Evolutionary conservation across 2,888 invertebrate species (phyloP).

Genomic region (Sylvicola cinctus): DNA sequence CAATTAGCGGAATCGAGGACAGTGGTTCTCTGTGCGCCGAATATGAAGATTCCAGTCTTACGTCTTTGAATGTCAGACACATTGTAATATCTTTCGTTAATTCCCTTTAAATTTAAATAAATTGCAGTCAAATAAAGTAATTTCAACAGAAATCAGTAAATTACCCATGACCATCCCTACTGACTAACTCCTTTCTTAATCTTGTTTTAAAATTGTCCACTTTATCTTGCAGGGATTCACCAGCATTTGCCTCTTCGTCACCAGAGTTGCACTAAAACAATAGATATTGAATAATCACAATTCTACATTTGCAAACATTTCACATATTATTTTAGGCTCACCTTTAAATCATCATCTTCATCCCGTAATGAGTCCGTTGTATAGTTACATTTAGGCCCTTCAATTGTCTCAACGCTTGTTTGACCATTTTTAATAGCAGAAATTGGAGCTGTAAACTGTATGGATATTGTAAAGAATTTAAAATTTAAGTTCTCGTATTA

Average conservation of each 20-base stretch:
- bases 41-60: conserved; percentile 43
- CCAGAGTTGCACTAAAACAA: conserved; percentile 7
- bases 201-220: conserved; percentile 57
- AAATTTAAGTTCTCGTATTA: neutral
- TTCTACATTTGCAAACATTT: no score
- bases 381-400: conserved; percentile 7
- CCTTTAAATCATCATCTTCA: conserved; percentile 23
- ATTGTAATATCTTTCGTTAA: conserved; percentile 44
- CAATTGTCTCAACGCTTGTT: conserved; percentile 22
- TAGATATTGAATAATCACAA: conserved; percentile 1
- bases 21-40: conserved; percentile 41
- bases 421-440: conserved; percentile 27
- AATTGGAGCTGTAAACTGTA: conserved; percentile 1
- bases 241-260: conserved; percentile 26
- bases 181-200: conserved; percentile 64
- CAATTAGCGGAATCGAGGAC: conserved; percentile 39
- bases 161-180: conserved; percentile 66
- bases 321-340: conserved; percentile 10
- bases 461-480: no score
- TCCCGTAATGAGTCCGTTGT: no score
- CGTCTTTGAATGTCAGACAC: conserved; percentile 42
- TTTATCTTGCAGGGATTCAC: conserved; percentile 25
- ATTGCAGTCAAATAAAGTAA: neutral
- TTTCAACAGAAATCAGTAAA: neutral
- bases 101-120: conserved; percentile 26